Percentiles rank a stretch among this genome's conserved stretches.
These are phyloP conservation scores for Lepisosteus oculatus DNA, from an alignment of 2,113 vertebrate species.

Conservation along the genomic window DNA sequence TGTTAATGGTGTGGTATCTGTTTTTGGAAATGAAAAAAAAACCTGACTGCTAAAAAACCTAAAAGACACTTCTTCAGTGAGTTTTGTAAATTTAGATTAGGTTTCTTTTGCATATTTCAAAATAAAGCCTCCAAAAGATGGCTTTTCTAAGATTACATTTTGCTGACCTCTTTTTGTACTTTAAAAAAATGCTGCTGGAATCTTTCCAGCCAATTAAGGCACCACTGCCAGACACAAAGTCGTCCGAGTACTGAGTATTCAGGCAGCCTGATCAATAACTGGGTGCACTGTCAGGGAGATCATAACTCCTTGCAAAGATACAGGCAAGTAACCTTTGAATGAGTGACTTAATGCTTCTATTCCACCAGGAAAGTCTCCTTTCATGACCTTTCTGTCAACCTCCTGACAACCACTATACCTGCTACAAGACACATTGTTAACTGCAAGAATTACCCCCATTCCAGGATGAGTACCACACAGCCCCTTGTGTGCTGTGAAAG, in stretches of 20 bases:
- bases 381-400: slow-evolving; percentile 63
- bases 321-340: slow-evolving; percentile 59
- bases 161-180: slow-evolving; percentile 65
- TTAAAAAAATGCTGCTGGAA: slow-evolving; percentile 23
- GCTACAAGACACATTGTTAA: neutral
- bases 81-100: no score
- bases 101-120: slow-evolving; percentile 58
- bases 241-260: slow-evolving; percentile 39
- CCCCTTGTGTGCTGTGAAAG: neutral
- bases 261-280: slow-evolving; percentile 64
- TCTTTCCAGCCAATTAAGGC: slow-evolving; percentile 66
- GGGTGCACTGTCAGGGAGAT: slow-evolving; percentile 71
- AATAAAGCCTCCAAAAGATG: slow-evolving; percentile 54
- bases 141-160: slow-evolving; percentile 27
- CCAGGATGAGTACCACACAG: neutral
- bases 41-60: no score
- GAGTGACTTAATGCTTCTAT: slow-evolving; percentile 41
- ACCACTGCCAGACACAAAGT: slow-evolving; percentile 24
- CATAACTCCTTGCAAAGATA: slow-evolving; percentile 67
- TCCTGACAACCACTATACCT: slow-evolving; percentile 40
- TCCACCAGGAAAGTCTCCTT: slow-evolving; percentile 25
- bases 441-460: neutral
- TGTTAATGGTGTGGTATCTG: no score
- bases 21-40: no score
- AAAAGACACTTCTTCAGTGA: no score